Evolutionary conservation across 2,888 invertebrate genomes (phyloP).

Genomic region (Tipula vernalis): DNA sequence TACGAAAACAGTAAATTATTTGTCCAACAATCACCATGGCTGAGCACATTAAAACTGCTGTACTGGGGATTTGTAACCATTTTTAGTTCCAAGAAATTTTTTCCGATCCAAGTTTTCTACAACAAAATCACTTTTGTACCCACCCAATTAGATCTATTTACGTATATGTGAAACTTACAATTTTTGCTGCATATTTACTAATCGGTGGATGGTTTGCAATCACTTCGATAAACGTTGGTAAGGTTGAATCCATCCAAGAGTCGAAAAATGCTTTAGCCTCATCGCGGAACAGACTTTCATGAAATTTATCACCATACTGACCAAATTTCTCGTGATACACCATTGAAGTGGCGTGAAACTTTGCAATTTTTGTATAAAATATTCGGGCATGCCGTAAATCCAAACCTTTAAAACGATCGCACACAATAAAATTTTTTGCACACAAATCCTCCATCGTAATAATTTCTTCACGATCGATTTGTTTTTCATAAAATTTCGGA

Average conservation of each 20-base stretch:
- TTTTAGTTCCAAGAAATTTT: not conserved
- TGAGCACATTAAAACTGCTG: constrained; percentile 6
- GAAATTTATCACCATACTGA: not conserved
- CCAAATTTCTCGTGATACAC: not conserved
- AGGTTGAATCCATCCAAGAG: not conserved
- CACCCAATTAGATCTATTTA: not conserved
- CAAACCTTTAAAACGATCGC: not conserved
- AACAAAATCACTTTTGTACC: not conserved
- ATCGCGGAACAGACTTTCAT: not conserved
- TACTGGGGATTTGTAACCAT: not conserved
- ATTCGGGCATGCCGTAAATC: not conserved
- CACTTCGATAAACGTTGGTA: not conserved
- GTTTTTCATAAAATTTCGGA: not conserved
- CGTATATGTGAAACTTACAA: not conserved
- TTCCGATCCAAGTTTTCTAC: not conserved
- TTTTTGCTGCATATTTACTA: not conserved
- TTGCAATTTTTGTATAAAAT: not conserved
- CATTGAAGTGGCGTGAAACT: not conserved
- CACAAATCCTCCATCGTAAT: not conserved
- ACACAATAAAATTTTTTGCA: not conserved
- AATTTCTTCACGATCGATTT: not conserved
- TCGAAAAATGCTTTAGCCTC: not conserved
- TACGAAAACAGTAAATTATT: not conserved
- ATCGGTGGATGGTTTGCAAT: not conserved
- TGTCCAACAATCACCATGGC: constrained; percentile 9